Evolutionary conservation across 2,797 vertebrate species (phyloP).

Genomic region (Saxicola maurus): DNA sequence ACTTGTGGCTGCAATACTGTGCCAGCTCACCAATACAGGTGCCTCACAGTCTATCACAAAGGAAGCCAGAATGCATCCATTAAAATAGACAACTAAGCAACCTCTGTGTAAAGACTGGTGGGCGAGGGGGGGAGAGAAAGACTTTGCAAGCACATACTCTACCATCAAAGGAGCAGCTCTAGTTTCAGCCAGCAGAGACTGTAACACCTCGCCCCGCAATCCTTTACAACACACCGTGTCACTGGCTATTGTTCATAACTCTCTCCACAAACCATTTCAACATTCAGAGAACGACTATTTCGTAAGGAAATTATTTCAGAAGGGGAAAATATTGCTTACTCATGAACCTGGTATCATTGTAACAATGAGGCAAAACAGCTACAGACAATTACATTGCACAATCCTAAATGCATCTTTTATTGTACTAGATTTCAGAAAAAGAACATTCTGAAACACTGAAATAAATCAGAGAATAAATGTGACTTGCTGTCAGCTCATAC

Average conservation of each 20-base stretch:
- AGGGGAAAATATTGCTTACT: not conserved
- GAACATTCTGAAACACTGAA: constrained; percentile 55
- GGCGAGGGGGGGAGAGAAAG: rapidly evolving
- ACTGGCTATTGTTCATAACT: constrained; percentile 35
- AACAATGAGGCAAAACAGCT: constrained; percentile 6
- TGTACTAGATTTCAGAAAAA: constrained; percentile 37
- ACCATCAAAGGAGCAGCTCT: constrained; percentile 31
- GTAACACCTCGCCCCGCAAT: not conserved
- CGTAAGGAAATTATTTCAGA: constrained; percentile 25
- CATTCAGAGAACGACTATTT: not conserved
- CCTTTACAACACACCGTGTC: constrained; percentile 9
- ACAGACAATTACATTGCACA: constrained; percentile 18
- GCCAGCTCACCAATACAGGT: constrained; percentile 8
- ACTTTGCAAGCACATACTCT: constrained; percentile 7
- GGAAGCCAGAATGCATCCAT: not conserved
- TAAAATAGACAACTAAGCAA: not conserved
- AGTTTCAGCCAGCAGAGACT: constrained; percentile 20
- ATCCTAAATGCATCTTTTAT: constrained; percentile 3
- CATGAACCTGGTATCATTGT: not conserved
- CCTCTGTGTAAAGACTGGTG: not conserved
- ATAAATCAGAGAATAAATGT: constrained; percentile 58
- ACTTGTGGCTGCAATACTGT: not conserved
- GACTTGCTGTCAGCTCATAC: constrained; percentile 32
- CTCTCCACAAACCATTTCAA: constrained; percentile 32
- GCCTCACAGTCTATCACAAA: not conserved